Conservation (phyloP, 2,797 vertebrate species). For the Mionectes olivaceus region DNA sequence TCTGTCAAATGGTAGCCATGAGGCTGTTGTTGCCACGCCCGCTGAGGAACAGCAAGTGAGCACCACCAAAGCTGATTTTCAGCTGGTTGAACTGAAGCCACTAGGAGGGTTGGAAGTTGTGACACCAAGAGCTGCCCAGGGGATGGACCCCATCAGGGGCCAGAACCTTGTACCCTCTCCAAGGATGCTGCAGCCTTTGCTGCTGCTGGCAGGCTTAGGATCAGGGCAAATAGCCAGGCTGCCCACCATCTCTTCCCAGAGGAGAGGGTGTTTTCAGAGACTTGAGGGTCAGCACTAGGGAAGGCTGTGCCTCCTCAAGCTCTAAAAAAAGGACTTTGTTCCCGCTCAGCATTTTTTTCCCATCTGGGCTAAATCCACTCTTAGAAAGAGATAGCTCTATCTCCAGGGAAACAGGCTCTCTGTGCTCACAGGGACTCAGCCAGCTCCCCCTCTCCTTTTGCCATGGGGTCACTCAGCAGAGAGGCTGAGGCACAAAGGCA, state of each 20-base stretch:
- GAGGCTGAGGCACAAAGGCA: conserved; percentile 1
- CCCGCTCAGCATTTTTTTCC: conserved; percentile 53
- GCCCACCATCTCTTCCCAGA: not conserved
- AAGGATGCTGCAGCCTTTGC: not conserved
- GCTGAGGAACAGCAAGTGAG: not conserved
- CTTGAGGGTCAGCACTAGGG: conserved; percentile 6
- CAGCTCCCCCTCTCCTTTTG: conserved; percentile 65
- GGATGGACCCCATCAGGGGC: rapidly evolving
- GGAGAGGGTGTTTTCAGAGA: not conserved
- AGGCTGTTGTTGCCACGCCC: not conserved
- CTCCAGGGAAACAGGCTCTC: conserved; percentile 80
- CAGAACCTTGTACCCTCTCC: not conserved
- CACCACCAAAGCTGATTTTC: not conserved
- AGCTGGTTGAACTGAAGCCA: not conserved
- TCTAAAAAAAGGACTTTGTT: conserved; percentile 68
- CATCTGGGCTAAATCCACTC: conserved; percentile 74
- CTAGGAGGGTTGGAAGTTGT: not conserved
- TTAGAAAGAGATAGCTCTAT: conserved; percentile 76
- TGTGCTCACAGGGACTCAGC: conserved; percentile 57
- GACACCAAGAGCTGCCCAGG: not conserved
- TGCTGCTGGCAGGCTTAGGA: not conserved
- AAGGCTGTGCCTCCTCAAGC: conserved; percentile 54
- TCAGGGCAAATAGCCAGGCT: not conserved
- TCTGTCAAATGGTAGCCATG: not conserved
- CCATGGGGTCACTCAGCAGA: conserved; percentile 21